Evolutionary conservation across 2,113 vertebrate genomes (phyloP).

Genomic region (Macaca nemestrina): DNA sequence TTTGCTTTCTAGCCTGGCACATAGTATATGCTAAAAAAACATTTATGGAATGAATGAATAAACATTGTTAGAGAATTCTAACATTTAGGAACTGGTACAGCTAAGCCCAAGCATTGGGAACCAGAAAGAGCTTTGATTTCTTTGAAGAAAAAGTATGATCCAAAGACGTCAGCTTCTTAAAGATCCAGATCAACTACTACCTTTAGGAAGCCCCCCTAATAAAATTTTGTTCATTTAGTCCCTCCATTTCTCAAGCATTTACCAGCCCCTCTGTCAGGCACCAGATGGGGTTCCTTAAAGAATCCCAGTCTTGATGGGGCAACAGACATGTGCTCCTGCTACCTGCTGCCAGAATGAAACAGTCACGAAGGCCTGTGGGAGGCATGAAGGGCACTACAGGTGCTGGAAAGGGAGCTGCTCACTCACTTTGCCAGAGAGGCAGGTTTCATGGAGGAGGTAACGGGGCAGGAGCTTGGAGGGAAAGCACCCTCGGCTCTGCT

Average conservation of each 20-base stretch:
- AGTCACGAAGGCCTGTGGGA: not conserved
- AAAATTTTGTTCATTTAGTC: not conserved
- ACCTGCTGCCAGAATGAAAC: not conserved
- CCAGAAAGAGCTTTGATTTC: conserved; percentile 20
- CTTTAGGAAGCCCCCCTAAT: not conserved
- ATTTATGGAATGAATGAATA: not conserved
- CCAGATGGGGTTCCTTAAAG: not conserved
- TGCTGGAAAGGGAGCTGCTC: not conserved
- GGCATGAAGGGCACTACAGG: too few relatives aligned
- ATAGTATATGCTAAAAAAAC: not conserved
- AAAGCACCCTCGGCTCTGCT: not conserved
- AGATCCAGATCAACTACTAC: not conserved
- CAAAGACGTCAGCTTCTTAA: not conserved
- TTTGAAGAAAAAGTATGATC: not conserved
- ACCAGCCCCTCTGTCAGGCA: not conserved
- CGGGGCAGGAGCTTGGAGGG: not conserved
- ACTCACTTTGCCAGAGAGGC: not conserved
- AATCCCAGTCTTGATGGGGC: not conserved
- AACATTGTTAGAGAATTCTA: not conserved
- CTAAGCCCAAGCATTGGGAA: not conserved
- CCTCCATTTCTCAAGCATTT: not conserved
- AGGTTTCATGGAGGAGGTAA: not conserved
- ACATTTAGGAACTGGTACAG: not conserved
- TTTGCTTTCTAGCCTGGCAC: not conserved
- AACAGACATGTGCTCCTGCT: too few relatives aligned